Evolutionary conservation across 2,113 vertebrate genomes (phyloP).

Genomic region (Miniopterus natalensis): DNA sequence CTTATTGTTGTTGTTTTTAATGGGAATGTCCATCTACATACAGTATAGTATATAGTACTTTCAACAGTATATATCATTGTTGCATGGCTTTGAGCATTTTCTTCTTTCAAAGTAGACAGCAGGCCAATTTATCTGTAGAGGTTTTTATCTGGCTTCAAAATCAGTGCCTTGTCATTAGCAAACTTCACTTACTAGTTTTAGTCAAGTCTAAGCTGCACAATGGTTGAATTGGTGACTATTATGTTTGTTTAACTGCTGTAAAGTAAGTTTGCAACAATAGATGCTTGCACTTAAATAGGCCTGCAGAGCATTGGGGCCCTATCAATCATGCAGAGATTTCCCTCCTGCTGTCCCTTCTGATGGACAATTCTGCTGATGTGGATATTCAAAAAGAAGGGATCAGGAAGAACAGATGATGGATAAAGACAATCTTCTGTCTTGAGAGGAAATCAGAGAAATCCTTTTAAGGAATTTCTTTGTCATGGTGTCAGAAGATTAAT

Average conservation of each 20-base stretch:
- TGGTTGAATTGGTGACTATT: constrained; percentile 89
- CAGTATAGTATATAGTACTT: constrained; percentile 13
- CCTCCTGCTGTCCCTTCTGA: constrained; percentile 89
- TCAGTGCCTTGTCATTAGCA: constrained; percentile 86
- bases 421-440: constrained; percentile 92
- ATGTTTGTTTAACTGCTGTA: constrained; percentile 92
- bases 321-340: constrained; percentile 87
- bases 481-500: constrained; percentile 92
- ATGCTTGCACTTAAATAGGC: constrained; percentile 88
- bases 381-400: constrained; percentile 90
- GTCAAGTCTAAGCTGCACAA: constrained; percentile 85
- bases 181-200: constrained; percentile 87
- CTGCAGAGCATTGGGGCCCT: constrained; percentile 79
- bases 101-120: constrained; percentile 47
- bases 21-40: neutral
- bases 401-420: constrained; percentile 96
- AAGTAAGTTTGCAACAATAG: constrained; percentile 91
- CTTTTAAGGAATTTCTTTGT: constrained; percentile 95
- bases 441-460: constrained; percentile 93
- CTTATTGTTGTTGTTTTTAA: constrained; percentile 22
- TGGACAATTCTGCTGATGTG: constrained; percentile 91
- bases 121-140: constrained; percentile 69
- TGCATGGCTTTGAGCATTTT: constrained; percentile 48
- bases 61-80: neutral
- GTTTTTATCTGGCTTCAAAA: constrained; percentile 85